A percentile compares a stretch with the other conserved stretches of the same genome.
Evolutionary conservation across 92 coral and sea anemone species (phyloP).

Genomic region (Siderastrea siderea): DNA sequence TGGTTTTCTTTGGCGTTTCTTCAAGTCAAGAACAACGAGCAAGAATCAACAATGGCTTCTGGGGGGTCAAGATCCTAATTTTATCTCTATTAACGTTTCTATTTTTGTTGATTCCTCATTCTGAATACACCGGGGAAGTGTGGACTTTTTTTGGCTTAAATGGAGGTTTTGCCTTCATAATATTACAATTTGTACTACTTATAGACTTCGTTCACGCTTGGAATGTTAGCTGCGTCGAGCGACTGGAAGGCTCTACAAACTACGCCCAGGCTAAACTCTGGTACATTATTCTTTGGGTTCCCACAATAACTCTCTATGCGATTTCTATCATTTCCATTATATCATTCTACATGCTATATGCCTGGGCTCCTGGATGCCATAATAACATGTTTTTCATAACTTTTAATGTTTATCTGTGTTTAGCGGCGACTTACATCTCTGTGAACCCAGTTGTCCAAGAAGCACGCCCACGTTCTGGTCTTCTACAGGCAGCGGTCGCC

Average conservation of each 20-base stretch:
- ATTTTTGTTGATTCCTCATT: conserved; percentile 91
- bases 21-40: conserved; percentile 81
- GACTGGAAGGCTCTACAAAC: conserved; percentile 68
- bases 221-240: conserved; percentile 86
- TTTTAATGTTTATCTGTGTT: conserved; percentile 88
- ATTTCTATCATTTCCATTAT: conserved; percentile 84
- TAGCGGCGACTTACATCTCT: conserved; percentile 94
- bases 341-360: conserved; percentile 78
- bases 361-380: conserved; percentile 80
- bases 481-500: conserved; percentile 94
- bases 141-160: conserved; percentile 98
- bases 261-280: conserved; percentile 70
- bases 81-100: conserved; percentile 72
- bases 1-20: conserved; percentile 75
- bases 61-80: conserved; percentile 83
- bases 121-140: conserved; percentile 96
- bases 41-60: conserved; percentile 83
- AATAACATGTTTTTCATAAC: conserved; percentile 93
- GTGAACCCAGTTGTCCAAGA: conserved; percentile 92
- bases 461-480: conserved; percentile 95
- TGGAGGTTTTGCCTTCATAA: conserved; percentile 94
- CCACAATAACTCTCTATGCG: conserved; percentile 86
- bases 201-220: conserved; percentile 88
- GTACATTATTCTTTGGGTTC: conserved; percentile 86
- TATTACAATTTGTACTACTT: conserved; percentile 82